These are phyloP conservation scores for Pristis pectinata DNA, from an alignment of 2,797 vertebrate species.

Conservation along the genomic window DNA sequence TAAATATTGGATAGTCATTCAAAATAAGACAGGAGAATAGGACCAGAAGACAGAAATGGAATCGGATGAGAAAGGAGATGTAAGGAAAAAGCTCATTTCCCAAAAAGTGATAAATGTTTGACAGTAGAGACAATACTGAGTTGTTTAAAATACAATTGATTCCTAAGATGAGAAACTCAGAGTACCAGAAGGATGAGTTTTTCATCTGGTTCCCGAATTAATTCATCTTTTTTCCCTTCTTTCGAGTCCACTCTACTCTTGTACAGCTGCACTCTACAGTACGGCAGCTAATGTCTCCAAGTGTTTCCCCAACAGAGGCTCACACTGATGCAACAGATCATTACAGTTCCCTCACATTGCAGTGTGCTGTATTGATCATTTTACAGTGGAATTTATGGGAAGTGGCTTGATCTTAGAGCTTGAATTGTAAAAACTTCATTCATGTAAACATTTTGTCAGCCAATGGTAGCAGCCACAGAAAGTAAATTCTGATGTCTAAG, in stretches of 20 bases:
- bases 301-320: background rate
- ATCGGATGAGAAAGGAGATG: background rate
- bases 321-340: background rate
- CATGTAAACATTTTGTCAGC: background rate
- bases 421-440: background rate
- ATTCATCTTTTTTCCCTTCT: background rate
- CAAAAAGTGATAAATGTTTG: slow-evolving; percentile 13
- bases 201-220: background rate
- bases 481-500: background rate
- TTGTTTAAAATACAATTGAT: background rate
- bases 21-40: background rate
- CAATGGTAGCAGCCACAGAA: background rate
- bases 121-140: background rate
- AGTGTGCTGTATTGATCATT: background rate
- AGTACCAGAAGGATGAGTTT: background rate
- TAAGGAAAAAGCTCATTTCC: background rate
- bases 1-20: background rate
- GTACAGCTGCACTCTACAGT: background rate
- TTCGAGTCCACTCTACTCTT: background rate
- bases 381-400: background rate
- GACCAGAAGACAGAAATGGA: background rate
- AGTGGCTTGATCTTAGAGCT: background rate
- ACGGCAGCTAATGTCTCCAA: background rate
- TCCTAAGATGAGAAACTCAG: background rate
- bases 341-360: background rate